Percentiles rank a stretch among this genome's conserved stretches.
These are phyloP conservation scores for Chionoecetes opilio DNA, from an alignment of 1,140 invertebrate species.

Conservation along the genomic window DNA sequence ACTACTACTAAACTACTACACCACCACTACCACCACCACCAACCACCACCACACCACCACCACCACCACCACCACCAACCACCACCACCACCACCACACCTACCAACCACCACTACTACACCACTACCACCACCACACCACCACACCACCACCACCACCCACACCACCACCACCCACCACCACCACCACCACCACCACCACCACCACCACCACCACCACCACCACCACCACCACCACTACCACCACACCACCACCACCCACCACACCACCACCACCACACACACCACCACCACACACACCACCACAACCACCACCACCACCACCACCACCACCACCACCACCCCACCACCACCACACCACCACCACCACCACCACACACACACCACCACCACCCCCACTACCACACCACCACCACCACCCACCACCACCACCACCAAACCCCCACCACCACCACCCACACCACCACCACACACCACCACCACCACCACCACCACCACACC, in stretches of 20 bases:
- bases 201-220: slow-evolving; percentile 11
- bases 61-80: not conserved
- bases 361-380: not conserved
- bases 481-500: not conserved
- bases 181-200: slow-evolving; percentile 8
- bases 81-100: too few species aligned
- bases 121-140: too few species aligned
- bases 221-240: not conserved
- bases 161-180: not conserved
- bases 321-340: not conserved
- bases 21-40: not conserved
- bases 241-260: not conserved
- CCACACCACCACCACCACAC: not conserved
- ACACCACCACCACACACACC: not conserved
- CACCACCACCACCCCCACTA: not conserved
- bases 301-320: not conserved
- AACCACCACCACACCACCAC: not conserved
- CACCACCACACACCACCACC: not conserved
- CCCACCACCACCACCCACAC: slow-evolving; percentile 23
- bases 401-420: not conserved
- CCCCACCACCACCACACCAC: not conserved
- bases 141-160: not conserved
- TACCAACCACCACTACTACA: too few species aligned
- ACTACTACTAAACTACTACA: slow-evolving; percentile 38
- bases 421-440: not conserved